Evolutionary conservation across 1,140 invertebrate genomes (phyloP), one percentile per base, ranked within the genome.

Genomic region (Belonocnema kinseyi): DNA sequence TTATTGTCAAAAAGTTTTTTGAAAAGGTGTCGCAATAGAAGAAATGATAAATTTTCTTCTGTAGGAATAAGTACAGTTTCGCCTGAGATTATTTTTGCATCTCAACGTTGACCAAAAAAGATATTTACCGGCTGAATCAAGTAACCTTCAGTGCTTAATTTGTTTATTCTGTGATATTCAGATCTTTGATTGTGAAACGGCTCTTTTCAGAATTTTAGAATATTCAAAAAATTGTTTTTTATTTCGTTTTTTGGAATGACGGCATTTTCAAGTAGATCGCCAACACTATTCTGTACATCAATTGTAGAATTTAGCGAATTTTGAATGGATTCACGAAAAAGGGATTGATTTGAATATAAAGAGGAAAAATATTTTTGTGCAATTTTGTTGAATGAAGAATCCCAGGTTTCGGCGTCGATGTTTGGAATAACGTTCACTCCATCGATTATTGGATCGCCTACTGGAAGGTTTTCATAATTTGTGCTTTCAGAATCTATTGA

Each of bases 81-180:
- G 73, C 76, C 51, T 13, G 26, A 13, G 1, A 76, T 21, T 11
- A 21, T 74, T 81, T 61, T 74, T 14, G 79, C 76, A 72, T 80
- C 77, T 21, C 80, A 71, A 26, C 77, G 26, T 78, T 83, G 82
- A 77, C 72, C 73, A 75, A 83, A 52, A 75, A 83, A 80, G 72
- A 77, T 26, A 61, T 77, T 81, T 74, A 75, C 51, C 17, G 80
- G 82, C 33, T 52, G 74, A n/a, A 76, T 71, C 26, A 80, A 75
- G 33, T 61, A 77, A 16, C 79, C 80, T 3, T 50, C 17, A 5
- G 76, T 73, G 61, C 61, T 26, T 19, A 82, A 66, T 21, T 73
- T 73, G 73, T 81, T 21, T 76, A 80, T 80, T 52, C 78, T 78
- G 7, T 66, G 70, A 58, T 81, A 81, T 79, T 83, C 82, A 21